Conservation (phyloP, 2,797 vertebrate genomes). For the Notamacropus eugenii region DNA sequence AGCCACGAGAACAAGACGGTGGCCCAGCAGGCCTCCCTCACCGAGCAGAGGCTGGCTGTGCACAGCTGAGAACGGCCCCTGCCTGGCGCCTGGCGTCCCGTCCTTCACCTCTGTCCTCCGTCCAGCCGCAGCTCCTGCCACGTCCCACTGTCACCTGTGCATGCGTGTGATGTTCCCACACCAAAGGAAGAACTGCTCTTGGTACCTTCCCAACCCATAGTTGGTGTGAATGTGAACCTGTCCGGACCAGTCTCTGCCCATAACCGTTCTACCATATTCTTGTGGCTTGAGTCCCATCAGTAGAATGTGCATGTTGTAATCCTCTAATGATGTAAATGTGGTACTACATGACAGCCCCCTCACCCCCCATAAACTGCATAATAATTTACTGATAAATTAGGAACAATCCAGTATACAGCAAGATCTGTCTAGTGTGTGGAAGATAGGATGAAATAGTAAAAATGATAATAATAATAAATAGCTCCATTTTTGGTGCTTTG, state of each 20-base stretch:
- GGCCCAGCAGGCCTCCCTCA: slow-evolving; percentile 97
- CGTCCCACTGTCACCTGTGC: slow-evolving; percentile 86
- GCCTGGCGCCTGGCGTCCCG: slow-evolving; percentile 50
- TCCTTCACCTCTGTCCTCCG: slow-evolving; percentile 83
- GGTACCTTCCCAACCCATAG: slow-evolving; percentile 91
- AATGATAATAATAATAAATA: slow-evolving; percentile 49
- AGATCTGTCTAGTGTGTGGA: slow-evolving; percentile 82
- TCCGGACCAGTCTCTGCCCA: slow-evolving; percentile 81
- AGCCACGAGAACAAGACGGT: slow-evolving; percentile 99
- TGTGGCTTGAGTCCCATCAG: slow-evolving; percentile 91
- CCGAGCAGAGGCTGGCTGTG: slow-evolving; percentile 97
- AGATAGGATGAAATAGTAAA: slow-evolving; percentile 81
- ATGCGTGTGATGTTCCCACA: slow-evolving; percentile 86
- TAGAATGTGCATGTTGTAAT: slow-evolving; percentile 96
- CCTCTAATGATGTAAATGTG: slow-evolving; percentile 91
- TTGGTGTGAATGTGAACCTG: slow-evolving; percentile 89
- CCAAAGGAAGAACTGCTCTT: slow-evolving; percentile 85
- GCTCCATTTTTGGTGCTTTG: slow-evolving; percentile 85
- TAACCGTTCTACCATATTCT: slow-evolving; percentile 88
- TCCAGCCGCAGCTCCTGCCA: slow-evolving; percentile 84
- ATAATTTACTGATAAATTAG: slow-evolving; percentile 85
- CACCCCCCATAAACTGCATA: slow-evolving; percentile 78
- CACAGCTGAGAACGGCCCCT: slow-evolving; percentile 92
- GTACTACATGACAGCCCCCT: slow-evolving; percentile 86
- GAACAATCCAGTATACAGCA: slow-evolving; percentile 82